A percentile compares a stretch with the other conserved stretches of the same genome.
Conservation (phyloP, 2,113 vertebrate species). For the Lepus timidus region DNA sequence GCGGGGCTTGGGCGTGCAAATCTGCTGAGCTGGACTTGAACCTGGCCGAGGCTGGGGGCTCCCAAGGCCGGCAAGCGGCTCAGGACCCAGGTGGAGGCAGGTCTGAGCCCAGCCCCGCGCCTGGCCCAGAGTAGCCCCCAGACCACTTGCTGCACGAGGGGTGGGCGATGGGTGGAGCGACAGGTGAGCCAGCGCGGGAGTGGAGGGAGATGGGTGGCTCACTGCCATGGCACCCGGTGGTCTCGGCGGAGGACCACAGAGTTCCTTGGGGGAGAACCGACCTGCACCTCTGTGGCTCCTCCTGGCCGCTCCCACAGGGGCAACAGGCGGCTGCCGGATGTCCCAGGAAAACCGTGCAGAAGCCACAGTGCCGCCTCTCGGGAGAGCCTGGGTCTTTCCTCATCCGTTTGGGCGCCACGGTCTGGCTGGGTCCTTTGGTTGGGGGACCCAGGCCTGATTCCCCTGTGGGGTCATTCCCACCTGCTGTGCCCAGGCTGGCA, state of each 20-base stretch:
- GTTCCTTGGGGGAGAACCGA: fast-evolving
- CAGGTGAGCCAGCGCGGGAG: fast-evolving
- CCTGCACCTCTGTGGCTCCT: fast-evolving
- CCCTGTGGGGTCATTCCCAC: fast-evolving
- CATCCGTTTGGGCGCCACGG: fast-evolving
- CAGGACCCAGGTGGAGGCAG: fast-evolving
- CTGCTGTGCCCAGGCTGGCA: fast-evolving
- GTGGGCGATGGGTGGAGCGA: too few species aligned
- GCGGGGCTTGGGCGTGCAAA: too few species aligned
- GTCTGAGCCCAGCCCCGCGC: too few species aligned
- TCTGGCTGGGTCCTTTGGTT: neutral
- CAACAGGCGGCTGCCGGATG: too few species aligned
- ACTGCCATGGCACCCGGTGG: fast-evolving
- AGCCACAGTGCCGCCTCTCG: fast-evolving
- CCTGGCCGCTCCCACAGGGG: too few species aligned
- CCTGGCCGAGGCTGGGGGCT: neutral
- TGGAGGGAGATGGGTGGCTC: too few species aligned
- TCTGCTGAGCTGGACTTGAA: neutral
- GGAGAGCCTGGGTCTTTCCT: neutral
- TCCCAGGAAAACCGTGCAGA: neutral
- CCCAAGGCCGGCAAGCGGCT: neutral
- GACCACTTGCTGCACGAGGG: fast-evolving
- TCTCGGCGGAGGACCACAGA: fast-evolving
- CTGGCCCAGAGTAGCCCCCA: fast-evolving
- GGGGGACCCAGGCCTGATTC: neutral